A percentile compares a stretch with the other conserved stretches of the same genome.
These are phyloP conservation scores for Bolborhynchus lineola DNA, from an alignment of 2,113 vertebrate species.

Conservation along the genomic window DNA sequence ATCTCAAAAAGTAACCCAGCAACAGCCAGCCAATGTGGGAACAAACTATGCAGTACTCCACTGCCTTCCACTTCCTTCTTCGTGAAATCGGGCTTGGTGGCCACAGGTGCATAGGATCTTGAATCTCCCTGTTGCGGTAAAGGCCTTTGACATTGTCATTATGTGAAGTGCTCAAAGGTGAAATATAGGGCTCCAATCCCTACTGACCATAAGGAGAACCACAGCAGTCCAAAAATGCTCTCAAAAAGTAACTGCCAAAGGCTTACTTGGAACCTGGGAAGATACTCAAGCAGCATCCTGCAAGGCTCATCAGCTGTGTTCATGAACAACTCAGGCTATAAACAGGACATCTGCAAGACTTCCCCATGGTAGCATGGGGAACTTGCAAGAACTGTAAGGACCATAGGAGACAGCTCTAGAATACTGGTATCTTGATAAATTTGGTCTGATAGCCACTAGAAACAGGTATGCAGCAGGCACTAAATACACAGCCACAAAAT, in stretches of 20 bases:
- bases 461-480: background rate
- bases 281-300: background rate
- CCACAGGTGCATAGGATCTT: background rate
- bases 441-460: background rate
- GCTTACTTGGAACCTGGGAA: background rate
- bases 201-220: background rate
- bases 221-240: background rate
- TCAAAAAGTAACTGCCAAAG: background rate
- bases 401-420: background rate
- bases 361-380: background rate
- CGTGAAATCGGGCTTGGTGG: background rate
- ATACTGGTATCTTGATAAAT: background rate
- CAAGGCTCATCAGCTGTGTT: background rate
- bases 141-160: background rate
- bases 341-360: background rate
- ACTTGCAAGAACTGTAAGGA: background rate
- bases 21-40: background rate
- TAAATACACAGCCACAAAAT: background rate
- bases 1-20: background rate
- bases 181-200: background rate
- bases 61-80: background rate
- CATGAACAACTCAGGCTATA: background rate
- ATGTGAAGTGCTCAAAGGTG: background rate
- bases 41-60: background rate
- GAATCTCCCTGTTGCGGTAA: background rate